Base-by-base conservation (phyloP, 2,797 vertebrate species). In the Arnoldichthys spilopterus region DNA sequence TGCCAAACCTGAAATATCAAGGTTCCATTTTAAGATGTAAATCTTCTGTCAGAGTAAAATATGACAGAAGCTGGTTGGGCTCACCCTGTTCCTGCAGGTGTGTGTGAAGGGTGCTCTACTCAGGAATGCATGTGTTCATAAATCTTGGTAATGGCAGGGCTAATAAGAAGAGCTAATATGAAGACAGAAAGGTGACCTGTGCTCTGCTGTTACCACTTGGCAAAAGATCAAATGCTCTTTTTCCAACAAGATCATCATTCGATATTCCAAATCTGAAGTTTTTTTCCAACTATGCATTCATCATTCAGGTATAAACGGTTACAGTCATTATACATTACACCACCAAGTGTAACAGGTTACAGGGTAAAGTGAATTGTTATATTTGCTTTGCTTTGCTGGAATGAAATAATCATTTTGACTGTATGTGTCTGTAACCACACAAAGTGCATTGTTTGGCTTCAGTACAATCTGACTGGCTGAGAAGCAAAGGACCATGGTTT, bases 91-190 rank as follows among this genome's bases (percentile, higher is more conserved):
- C 90, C 91, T 91, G 88, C 93, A 94, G 92, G 92, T 94, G 93
- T 89, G 90, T 90, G 84, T 79, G 87, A 89, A 83, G 76, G 88
- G 91, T 90, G 85, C 32, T n/a, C 63, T 49, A 5, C 80, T n/a
- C 86, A 86, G 93, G 93, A 94, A 94, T 93, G 93, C 64, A 84
- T 82, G 84, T 83, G 59, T 30, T 89, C 91, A 93, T 94, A 93
- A 94, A 93, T 92, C 91, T 93, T 80, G 12, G 70, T 92, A 93
- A 94, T 93, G 91, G 89, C 89, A 88, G 12, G 82, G 87, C 91
- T 93, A 92, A 82, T 89, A 93, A 93, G 90, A 85, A 90, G 90
- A 90, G 87, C 88, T 86, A 84, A 89, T 84, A 86, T 77, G 84
- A 76, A 89, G 85, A 85, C 78, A 82, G 72, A 37, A 83, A 70